These are phyloP conservation scores for Spicauda simplicius DNA, from an alignment of 2,888 invertebrate genomes.

Conservation along the genomic window DNA sequence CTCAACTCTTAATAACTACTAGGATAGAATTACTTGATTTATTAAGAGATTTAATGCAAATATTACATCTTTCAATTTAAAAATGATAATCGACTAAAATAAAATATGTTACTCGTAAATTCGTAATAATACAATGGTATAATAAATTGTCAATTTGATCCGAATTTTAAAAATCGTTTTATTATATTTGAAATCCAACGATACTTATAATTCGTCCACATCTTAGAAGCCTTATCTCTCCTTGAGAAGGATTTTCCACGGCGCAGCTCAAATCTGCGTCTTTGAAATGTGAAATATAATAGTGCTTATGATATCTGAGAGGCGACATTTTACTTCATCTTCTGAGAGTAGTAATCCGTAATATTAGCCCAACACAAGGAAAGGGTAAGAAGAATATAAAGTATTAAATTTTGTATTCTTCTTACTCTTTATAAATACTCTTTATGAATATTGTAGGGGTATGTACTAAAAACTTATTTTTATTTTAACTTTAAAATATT, in stretches of 20 bases:
- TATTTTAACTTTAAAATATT: too few relatives aligned
- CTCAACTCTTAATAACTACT: too few relatives aligned
- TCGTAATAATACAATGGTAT: too few relatives aligned
- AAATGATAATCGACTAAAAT: too few relatives aligned
- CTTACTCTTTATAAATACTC: too few relatives aligned
- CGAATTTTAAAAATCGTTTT: slow-evolving; percentile 35
- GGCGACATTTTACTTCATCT: slow-evolving; percentile 20
- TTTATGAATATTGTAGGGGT: too few relatives aligned
- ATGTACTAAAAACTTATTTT: too few relatives aligned
- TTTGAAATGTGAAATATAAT: slow-evolving; percentile 31
- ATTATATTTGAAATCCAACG: slow-evolving; percentile 28
- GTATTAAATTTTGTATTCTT: not conserved
- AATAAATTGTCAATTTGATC: too few relatives aligned
- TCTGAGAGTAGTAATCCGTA: slow-evolving; percentile 13
- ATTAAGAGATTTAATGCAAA: too few relatives aligned
- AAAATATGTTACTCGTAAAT: too few relatives aligned
- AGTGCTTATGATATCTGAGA: slow-evolving; percentile 26
- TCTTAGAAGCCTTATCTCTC: slow-evolving; percentile 35
- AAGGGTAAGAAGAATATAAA: not conserved
- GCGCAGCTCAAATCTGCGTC: slow-evolving; percentile 26
- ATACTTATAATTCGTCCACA: slow-evolving; percentile 27
- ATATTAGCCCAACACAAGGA: slow-evolving; percentile 16
- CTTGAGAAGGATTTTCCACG: slow-evolving; percentile 34
- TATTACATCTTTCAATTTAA: too few relatives aligned
- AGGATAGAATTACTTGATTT: too few relatives aligned